Conservation (phyloP, 2,888 invertebrate species). For the Beris chalybata region DNA sequence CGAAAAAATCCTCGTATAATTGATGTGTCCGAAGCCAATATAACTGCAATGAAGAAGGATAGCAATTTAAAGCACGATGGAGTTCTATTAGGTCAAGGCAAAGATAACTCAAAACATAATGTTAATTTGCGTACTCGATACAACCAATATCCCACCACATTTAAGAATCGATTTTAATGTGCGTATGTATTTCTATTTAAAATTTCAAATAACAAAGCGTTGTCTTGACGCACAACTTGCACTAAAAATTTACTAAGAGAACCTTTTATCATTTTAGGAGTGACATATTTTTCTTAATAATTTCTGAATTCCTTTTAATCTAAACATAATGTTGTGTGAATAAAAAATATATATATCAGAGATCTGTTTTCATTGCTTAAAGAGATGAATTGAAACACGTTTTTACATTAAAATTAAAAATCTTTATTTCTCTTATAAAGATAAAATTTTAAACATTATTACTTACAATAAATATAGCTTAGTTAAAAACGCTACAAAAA, state of each 20-base stretch:
- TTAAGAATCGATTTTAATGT: conserved; percentile 51
- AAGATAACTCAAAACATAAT: conserved; percentile 41
- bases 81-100: conserved; percentile 50
- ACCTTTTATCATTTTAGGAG: no score
- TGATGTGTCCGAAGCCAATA: conserved; percentile 62
- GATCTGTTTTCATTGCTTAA: no score
- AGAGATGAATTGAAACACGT: no score
- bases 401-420: not conserved
- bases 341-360: no score
- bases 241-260: no score
- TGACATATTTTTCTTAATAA: no score
- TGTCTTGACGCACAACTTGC: no score
- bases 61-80: conserved; percentile 42
- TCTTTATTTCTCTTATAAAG: conserved; percentile 19
- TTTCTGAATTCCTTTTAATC: no score
- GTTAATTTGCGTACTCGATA: conserved; percentile 50
- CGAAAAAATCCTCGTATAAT: conserved; percentile 65
- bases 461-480: conserved; percentile 7
- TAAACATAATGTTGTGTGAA: no score
- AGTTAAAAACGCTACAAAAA: not conserved
- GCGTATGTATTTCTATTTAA: no score
- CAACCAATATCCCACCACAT: conserved; percentile 51
- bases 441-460: conserved; percentile 8
- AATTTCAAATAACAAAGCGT: no score
- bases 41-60: conserved; percentile 43